A percentile compares a stretch with the other conserved stretches of the same genome.
Conservation (phyloP, 2,797 vertebrate species). For the Vireo griseus region DNA sequence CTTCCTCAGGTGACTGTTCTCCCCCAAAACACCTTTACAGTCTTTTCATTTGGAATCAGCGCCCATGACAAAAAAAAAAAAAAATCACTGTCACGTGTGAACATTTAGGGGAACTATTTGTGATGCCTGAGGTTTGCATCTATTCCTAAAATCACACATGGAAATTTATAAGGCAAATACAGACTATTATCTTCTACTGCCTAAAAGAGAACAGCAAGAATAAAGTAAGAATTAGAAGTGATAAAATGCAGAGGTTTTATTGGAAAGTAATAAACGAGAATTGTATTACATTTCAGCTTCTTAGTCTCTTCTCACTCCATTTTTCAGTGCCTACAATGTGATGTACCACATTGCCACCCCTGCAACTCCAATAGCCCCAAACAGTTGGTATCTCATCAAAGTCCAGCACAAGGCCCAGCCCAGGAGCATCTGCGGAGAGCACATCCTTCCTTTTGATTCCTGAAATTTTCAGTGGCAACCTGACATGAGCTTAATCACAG, state of each 20-base stretch:
- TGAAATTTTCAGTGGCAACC: slow-evolving; percentile 1
- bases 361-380: not conserved
- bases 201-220: not conserved
- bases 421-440: not conserved
- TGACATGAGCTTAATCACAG: slow-evolving; percentile 21
- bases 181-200: not conserved
- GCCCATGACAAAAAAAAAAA: not conserved
- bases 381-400: not conserved
- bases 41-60: not conserved
- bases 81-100: rapidly evolving
- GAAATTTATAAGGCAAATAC: not conserved
- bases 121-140: not conserved
- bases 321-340: not conserved
- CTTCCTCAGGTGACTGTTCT: not conserved
- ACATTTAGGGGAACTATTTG: not conserved
- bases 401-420: not conserved
- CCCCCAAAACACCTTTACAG: not conserved
- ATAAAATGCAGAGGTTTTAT: not conserved
- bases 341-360: not conserved
- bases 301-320: not conserved
- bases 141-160: not conserved
- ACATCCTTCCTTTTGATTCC: not conserved
- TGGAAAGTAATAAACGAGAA: not conserved
- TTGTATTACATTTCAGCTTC: not conserved
- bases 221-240: not conserved